Base-by-base conservation (phyloP, 2,888 invertebrate species). In the Lasioglossum leucozonium region DNA sequence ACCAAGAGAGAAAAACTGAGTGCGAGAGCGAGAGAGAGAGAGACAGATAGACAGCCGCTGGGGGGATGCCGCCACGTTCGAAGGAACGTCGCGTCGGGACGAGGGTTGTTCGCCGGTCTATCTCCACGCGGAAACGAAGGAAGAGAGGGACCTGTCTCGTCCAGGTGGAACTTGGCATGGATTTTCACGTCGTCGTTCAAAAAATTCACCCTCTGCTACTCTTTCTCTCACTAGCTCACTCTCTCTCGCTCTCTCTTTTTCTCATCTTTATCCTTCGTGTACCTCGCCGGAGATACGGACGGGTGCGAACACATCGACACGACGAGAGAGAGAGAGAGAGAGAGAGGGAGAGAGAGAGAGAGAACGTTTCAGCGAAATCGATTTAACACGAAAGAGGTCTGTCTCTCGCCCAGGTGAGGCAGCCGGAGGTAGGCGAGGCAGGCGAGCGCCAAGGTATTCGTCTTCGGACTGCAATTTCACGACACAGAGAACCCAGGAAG, bases 351-450 rank as follows among this genome's bases (percentile, higher is more conserved):
- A 42, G 42, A 42, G 13, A 16, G 44, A 5, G 44, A 18, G 18
- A 18, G 47, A 18, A 75, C 72, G 34, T 79, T 79, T 80, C 75
- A 69, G n/a, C 71, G 80, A 77, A 84, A 84, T 89, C 87, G 81
- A 89, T 88, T 88, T 82, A 87, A 79, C 79, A 67, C 78, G 80
- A 72, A 69, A 73, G 78, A 65, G 79, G 82, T 74, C 80, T 72
- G 82, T 78, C 86, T 76, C 62, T 55, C 44, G 71, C 40, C 58
- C 58, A 26, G 58, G 58, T 26, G 58, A 51, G 51, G 22, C 47
- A 51, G 8, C 51, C 51, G 51, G 47, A 51, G 51, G 51, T 51
- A 26, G 58, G 58, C 26, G 58, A 51, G 51, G 51, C 22, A 26
- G 4, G n/a, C 69, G 77, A 71, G 73, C 51, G 22, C 51, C 72